Percentiles rank a stretch among this genome's conserved stretches.
These are phyloP conservation scores for Melanaphis sacchari DNA, from an alignment of 1,140 invertebrate genomes.

Conservation along the genomic window DNA sequence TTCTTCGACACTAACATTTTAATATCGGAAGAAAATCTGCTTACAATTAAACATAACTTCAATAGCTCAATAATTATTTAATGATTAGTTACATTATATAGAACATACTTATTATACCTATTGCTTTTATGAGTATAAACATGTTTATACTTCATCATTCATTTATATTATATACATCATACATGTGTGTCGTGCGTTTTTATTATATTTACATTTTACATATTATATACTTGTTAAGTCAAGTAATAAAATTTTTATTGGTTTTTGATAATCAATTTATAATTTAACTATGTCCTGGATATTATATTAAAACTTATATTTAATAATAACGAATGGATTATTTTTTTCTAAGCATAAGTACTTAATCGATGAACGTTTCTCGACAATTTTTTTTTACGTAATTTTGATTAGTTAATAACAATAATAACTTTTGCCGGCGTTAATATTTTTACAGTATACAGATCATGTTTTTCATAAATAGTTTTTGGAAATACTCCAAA, in stretches of 20 bases:
- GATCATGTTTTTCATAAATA: not conserved
- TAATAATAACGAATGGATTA: not conserved
- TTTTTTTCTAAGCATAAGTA: not conserved
- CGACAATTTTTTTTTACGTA: not conserved
- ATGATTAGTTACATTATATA: not conserved
- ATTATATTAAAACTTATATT: not conserved
- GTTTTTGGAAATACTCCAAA: slow-evolving; percentile 15
- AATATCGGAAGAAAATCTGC: not conserved
- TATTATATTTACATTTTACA: not conserved
- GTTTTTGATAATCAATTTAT: not conserved
- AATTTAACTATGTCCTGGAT: not conserved
- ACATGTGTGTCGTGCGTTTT: not conserved
- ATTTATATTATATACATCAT: not conserved
- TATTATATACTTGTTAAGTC: not conserved
- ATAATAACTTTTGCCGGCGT: not conserved
- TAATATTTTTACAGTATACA: not conserved
- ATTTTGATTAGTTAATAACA: not conserved
- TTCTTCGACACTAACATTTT: not conserved
- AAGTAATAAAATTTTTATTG: not conserved
- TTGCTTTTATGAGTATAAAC: not conserved
- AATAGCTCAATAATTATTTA: not conserved
- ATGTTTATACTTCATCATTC: not conserved
- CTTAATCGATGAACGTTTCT: not conserved
- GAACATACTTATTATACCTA: not conserved
- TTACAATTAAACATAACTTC: not conserved